Conservation (phyloP, 2,797 vertebrate genomes). For the Falco columbarius region DNA sequence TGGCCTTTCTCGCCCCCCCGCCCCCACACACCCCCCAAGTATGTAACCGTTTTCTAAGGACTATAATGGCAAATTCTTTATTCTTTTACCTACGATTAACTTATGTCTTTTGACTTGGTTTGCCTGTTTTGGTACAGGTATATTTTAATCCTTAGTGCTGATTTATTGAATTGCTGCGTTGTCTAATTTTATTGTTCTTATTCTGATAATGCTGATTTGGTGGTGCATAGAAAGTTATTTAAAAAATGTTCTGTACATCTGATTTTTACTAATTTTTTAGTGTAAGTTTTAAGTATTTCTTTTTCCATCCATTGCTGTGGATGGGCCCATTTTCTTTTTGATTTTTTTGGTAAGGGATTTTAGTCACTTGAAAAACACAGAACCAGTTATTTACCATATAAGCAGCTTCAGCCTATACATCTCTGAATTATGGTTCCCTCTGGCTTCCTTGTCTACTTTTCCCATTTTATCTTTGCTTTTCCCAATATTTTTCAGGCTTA, state of each 20-base stretch:
- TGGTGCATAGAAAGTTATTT: not conserved
- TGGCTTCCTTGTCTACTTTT: not conserved
- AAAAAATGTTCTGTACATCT: not conserved
- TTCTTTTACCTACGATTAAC: not conserved
- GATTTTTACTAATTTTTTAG: not conserved
- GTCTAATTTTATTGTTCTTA: not conserved
- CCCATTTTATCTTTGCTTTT: not conserved
- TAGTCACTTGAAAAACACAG: not conserved
- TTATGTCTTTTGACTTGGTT: not conserved
- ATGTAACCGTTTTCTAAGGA: not conserved
- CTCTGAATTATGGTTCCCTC: not conserved
- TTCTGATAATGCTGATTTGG: not conserved
- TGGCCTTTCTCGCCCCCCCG: not conserved
- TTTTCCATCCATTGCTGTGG: not conserved
- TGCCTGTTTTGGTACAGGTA: not conserved
- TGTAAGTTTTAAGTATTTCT: not conserved
- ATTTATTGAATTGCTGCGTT: not conserved
- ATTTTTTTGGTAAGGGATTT: not conserved
- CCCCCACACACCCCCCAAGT: rapidly evolving
- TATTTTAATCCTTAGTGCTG: not conserved
- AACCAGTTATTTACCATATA: not conserved
- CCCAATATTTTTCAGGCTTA: not conserved
- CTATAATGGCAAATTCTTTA: not conserved
- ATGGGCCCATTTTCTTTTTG: not conserved
- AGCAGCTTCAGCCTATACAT: not conserved